These are phyloP conservation scores for Leucoraja ocellata DNA, from an alignment of 2,797 vertebrate genomes.

Conservation along the genomic window DNA sequence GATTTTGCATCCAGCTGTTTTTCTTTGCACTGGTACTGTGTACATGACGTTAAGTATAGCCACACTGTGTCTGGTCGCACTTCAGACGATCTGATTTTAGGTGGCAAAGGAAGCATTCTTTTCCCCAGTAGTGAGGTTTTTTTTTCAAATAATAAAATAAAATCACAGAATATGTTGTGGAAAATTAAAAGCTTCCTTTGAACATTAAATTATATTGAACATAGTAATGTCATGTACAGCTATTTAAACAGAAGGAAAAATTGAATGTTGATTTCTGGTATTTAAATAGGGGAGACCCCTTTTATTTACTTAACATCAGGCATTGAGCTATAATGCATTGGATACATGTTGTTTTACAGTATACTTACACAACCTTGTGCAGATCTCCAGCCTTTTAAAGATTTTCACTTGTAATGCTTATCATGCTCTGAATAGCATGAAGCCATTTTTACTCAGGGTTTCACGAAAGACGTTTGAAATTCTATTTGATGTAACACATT, in stretches of 20 bases:
- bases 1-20: not conserved
- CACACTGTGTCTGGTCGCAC: not conserved
- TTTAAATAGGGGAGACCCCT: not conserved
- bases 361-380: not conserved
- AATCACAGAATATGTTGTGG: not conserved
- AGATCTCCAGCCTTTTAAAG: slow-evolving; percentile 3
- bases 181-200: not conserved
- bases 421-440: not conserved
- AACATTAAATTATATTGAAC: not conserved
- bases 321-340: not conserved
- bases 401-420: not conserved
- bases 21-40: not conserved
- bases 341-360: not conserved
- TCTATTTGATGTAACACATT: not conserved
- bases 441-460: not conserved
- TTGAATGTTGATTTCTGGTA: not conserved
- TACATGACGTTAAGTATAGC: not conserved
- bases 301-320: not conserved
- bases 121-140: not conserved
- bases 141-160: not conserved
- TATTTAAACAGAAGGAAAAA: not conserved
- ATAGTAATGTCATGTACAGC: not conserved
- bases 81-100: not conserved
- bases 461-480: not conserved
- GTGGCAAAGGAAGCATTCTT: not conserved